Evolutionary conservation across 64 coral and sea anemone species (phyloP), one percentile per base, ranked within the genome.

Genomic region (Montipora sp.): DNA sequence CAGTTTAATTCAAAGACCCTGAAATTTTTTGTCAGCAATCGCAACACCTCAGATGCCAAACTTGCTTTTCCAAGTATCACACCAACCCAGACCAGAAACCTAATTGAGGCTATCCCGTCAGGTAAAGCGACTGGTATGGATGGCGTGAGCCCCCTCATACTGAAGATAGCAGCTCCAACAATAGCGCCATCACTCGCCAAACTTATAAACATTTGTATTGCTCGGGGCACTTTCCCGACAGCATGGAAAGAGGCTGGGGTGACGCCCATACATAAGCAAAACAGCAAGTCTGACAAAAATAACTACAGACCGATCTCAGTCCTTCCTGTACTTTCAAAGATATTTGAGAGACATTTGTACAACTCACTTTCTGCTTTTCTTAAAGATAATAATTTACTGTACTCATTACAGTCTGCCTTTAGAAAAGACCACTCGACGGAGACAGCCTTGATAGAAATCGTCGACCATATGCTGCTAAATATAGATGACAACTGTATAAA

Each of bases 71-170:
- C 83, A 7, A 3, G 2, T 11, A n/a, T 78, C 1, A 92, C 90
- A 7, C 14, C 18, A 51, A n/a, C 9, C 1, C 48, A 59, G 2
- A 77, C 76, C 4, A 0, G 44, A 7, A 23, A 77, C 2, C 24
- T 23, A 46, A n/a, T 87, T 18, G 19, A 23, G 13, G 13, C 12
- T 8, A 20, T 92, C 1, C 20, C 24, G 5, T 5, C 81, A 12
- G 59, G 77, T 27, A 92, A 92, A 51, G 90, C 90, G 3, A 92
- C 48, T 22, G 90, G 90, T 4, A 20, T 51, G 9, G 90, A 92
- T 51, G 66, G 66, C 8, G 11, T 92, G 46, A 79, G 90, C 68
- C 21, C 83, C 51, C 48, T 53, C 36, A 0, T 92, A 2, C 9
- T 92, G 16, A 92, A 86, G 73, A 63, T 87, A 19, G 72, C 81